Evolutionary conservation across 2,797 vertebrate genomes (phyloP).

Genomic region (Antennarius maculatus): DNA sequence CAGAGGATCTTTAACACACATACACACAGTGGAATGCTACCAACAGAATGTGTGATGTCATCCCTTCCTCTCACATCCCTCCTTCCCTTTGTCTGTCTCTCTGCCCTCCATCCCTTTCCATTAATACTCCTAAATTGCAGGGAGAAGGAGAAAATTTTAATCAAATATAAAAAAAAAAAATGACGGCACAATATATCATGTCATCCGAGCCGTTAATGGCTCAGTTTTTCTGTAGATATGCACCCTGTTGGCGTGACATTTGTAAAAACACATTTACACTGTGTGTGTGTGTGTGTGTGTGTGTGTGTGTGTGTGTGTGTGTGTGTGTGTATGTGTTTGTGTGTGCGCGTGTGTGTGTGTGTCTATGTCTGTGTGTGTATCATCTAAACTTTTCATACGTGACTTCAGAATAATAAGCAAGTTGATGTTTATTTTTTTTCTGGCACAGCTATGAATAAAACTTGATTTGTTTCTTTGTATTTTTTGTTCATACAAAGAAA

Average conservation of each 20-base stretch:
- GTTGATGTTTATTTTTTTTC: slow-evolving; percentile 15
- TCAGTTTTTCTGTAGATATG: slow-evolving; percentile 42
- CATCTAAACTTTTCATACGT: slow-evolving; percentile 22
- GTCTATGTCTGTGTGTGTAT: background rate
- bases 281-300: slow-evolving; percentile 9
- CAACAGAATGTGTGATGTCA: slow-evolving; percentile 80
- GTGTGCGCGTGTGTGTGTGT: background rate
- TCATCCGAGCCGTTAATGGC: slow-evolving; percentile 46
- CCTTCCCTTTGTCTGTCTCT: slow-evolving; percentile 33
- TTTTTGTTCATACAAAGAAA: no score
- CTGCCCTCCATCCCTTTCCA: slow-evolving; percentile 55
- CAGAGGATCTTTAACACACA: slow-evolving; percentile 4
- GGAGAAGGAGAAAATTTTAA: slow-evolving; percentile 81
- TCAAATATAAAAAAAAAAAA: slow-evolving; percentile 80
- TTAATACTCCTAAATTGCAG: slow-evolving; percentile 78
- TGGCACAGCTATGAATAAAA: slow-evolving; percentile 11
- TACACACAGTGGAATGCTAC: slow-evolving; percentile 51
- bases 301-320: slow-evolving; percentile 3
- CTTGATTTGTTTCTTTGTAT: no score
- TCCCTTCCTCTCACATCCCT: slow-evolving; percentile 35
- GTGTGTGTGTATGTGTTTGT: background rate
- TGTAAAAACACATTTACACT: slow-evolving; percentile 11
- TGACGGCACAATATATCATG: slow-evolving; percentile 76
- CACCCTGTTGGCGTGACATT: slow-evolving; percentile 37
- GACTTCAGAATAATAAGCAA: slow-evolving; percentile 17